A percentile compares a stretch with the other conserved stretches of the same genome.
phyloP scores from a whole-genome alignment of 1,140 invertebrate species.

The Drusus annulatus region DNA sequence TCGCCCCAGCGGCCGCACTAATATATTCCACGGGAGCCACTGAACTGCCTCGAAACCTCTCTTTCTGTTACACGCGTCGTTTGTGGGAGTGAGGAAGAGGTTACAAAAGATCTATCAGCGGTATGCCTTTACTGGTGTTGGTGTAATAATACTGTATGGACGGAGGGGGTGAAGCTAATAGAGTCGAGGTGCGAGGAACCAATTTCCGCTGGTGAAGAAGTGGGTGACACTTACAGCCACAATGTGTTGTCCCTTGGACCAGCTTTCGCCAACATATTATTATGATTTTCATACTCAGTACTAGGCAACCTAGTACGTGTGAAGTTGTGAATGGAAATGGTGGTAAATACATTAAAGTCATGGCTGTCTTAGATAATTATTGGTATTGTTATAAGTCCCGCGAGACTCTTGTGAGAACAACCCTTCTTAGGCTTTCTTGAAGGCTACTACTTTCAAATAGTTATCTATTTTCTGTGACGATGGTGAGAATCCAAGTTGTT shows the following conservation, averaged over 20 bases:
- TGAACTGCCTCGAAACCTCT: too few species aligned
- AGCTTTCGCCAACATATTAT: neutral
- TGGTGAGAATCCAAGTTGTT: too few species aligned
- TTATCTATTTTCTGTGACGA: too few species aligned
- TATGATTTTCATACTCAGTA: constrained; percentile 4
- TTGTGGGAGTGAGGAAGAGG: too few species aligned
- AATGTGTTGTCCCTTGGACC: constrained; percentile 29
- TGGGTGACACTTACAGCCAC: neutral
- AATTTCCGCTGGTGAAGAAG: constrained; percentile 40
- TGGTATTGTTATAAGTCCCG: neutral
- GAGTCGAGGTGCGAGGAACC: constrained; percentile 41
- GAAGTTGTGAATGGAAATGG: constrained; percentile 8
- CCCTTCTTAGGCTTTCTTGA: too few species aligned
- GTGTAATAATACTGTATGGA: too few species aligned
- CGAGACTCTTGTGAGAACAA: too few species aligned
- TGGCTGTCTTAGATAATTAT: neutral
- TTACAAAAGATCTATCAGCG: too few species aligned
- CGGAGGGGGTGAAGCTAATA: constrained; percentile 19
- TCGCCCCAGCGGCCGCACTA: neutral
- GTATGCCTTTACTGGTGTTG: too few species aligned
- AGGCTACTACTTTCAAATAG: too few species aligned
- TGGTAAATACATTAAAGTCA: neutral
- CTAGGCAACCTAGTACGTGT: neutral
- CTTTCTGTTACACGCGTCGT: too few species aligned
- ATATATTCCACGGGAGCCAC: neutral